Conservation (phyloP, 2,113 vertebrate species). For the Emydocephalus ijimae region DNA sequence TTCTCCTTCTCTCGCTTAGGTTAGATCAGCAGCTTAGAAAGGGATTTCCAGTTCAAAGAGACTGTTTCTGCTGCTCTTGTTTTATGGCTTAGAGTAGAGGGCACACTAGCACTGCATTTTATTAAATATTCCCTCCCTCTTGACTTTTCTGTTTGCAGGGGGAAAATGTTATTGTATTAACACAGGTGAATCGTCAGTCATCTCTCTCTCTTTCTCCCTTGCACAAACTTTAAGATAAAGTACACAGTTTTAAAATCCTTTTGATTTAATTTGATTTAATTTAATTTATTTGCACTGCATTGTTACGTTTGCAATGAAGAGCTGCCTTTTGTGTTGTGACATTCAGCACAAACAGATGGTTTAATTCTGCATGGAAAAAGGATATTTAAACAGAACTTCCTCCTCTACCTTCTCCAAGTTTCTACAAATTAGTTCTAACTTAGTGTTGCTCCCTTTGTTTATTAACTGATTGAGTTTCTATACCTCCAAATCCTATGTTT, state of each 20-base stretch:
- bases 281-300: neutral
- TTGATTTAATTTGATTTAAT: conserved; percentile 14
- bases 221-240: conserved; percentile 27
- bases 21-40: conserved; percentile 63
- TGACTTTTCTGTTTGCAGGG: conserved; percentile 46
- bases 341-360: neutral
- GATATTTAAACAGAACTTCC: neutral
- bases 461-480: neutral
- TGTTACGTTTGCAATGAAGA: conserved; percentile 20
- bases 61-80: conserved; percentile 60
- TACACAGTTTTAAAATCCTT: conserved; percentile 8
- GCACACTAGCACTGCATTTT: conserved; percentile 58
- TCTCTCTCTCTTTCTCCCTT: conserved; percentile 20
- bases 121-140: conserved; percentile 53
- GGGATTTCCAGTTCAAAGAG: conserved; percentile 69
- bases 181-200: conserved; percentile 32
- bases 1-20: conserved; percentile 48
- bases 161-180: conserved; percentile 28
- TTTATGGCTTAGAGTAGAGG: conserved; percentile 64
- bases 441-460: neutral
- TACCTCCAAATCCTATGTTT: neutral
- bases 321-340: neutral
- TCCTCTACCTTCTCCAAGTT: neutral
- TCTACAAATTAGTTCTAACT: conserved; percentile 6
- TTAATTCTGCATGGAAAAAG: conserved; percentile 16